Evolutionary conservation across 2,113 vertebrate species (phyloP).

Genomic region (Corythoichthys intestinalis): DNA sequence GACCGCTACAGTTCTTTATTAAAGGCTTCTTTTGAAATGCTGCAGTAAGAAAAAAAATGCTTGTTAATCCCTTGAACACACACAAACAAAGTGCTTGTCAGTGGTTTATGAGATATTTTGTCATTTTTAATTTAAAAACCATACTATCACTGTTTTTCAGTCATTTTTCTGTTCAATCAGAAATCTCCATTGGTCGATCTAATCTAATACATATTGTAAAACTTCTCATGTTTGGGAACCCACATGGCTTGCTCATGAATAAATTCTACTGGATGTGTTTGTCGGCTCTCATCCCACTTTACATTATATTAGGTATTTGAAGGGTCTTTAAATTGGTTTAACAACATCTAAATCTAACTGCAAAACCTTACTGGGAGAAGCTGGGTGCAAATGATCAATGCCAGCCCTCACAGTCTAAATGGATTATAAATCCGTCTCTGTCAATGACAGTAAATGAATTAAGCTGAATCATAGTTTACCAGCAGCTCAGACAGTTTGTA

Average conservation of each 20-base stretch:
- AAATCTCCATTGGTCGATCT: not conserved
- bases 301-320: not conserved
- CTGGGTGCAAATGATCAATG: too few relatives aligned
- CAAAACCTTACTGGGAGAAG: too few relatives aligned
- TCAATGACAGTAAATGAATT: not conserved
- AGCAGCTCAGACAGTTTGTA: not conserved
- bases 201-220: not conserved
- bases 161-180: not conserved
- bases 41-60: too few relatives aligned
- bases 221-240: not conserved
- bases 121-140: not conserved
- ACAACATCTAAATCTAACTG: not conserved
- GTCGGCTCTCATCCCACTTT: not conserved
- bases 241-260: not conserved
- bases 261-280: slow-evolving; percentile 12
- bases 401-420: too few relatives aligned
- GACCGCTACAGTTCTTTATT: too few relatives aligned
- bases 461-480: not conserved
- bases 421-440: too few relatives aligned
- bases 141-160: not conserved
- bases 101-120: not conserved
- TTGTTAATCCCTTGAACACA: too few relatives aligned
- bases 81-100: too few relatives aligned
- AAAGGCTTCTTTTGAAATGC: too few relatives aligned
- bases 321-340: not conserved